Percentiles rank a stretch among this genome's conserved stretches.
Conservation (phyloP, 2,113 vertebrate genomes). For the Grammomys dolichurus region DNA sequence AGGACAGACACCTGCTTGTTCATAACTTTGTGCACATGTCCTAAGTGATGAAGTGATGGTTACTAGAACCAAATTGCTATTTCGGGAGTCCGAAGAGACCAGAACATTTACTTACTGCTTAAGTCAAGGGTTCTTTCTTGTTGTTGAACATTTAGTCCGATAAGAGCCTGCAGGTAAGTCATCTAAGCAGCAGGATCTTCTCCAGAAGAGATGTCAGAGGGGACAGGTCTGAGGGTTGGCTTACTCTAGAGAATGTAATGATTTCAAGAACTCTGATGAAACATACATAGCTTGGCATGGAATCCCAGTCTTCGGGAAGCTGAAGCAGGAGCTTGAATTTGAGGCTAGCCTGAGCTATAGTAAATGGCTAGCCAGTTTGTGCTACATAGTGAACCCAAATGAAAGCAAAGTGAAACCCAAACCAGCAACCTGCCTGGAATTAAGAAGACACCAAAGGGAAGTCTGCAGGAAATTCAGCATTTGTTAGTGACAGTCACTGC, state of each 20-base stretch:
- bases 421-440: background rate
- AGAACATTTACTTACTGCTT: background rate
- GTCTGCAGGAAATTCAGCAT: background rate
- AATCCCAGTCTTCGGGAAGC: background rate
- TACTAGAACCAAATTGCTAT: background rate
- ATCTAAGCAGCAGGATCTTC: background rate
- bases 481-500: background rate
- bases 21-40: background rate
- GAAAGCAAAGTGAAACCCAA: background rate
- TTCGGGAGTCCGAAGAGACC: background rate
- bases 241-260: background rate
- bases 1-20: background rate
- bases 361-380: background rate
- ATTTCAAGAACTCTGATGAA: slow-evolving; percentile 30
- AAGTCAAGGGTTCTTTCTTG: background rate
- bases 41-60: background rate
- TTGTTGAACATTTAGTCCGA: background rate
- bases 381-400: background rate
- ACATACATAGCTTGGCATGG: too few relatives aligned
- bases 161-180: background rate
- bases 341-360: background rate
- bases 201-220: background rate
- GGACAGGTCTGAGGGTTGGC: background rate
- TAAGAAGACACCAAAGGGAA: slow-evolving; percentile 37
- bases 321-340: background rate